Evolutionary conservation across 2,888 invertebrate species (phyloP).

Genomic region (Noctua comes): DNA sequence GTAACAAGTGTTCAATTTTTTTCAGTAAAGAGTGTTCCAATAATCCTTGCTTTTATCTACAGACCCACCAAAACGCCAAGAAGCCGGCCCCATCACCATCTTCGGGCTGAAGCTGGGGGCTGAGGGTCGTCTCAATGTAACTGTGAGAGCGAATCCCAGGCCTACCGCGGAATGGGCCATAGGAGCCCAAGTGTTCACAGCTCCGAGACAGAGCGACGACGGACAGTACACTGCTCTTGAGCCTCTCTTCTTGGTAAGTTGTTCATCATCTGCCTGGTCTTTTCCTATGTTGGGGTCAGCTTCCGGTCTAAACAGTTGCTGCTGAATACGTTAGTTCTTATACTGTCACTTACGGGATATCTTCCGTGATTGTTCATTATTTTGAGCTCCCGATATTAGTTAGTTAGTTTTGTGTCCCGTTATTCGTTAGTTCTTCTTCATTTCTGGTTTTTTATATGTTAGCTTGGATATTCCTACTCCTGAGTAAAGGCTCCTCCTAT

Average conservation of each 20-base stretch:
- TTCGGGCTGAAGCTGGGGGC: slow-evolving; percentile 94
- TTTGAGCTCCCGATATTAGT: too few relatives aligned
- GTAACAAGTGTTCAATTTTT: not conserved
- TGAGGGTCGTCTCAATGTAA: slow-evolving; percentile 93
- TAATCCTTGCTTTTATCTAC: slow-evolving; percentile 25
- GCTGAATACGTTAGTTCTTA: too few relatives aligned
- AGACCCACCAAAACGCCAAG: slow-evolving; percentile 92
- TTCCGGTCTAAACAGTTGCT: not conserved
- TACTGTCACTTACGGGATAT: too few relatives aligned
- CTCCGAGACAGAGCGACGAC: slow-evolving; percentile 68
- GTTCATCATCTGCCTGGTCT: not conserved
- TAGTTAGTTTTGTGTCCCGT: too few relatives aligned
- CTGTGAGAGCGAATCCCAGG: slow-evolving; percentile 93
- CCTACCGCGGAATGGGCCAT: slow-evolving; percentile 93
- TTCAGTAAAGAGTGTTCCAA: not conserved
- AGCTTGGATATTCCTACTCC: too few relatives aligned
- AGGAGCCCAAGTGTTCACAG: slow-evolving; percentile 81
- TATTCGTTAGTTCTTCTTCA: too few relatives aligned
- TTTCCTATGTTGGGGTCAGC: not conserved
- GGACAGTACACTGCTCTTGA: slow-evolving; percentile 73
- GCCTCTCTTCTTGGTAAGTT: slow-evolving; percentile 78
- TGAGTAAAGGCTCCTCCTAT: too few relatives aligned
- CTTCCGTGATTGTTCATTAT: too few relatives aligned
- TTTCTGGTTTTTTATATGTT: too few relatives aligned
- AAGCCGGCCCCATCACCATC: slow-evolving; percentile 90